Evolutionary conservation across 2,888 invertebrate species (phyloP).

Genomic region (Limnephilus auricula): DNA sequence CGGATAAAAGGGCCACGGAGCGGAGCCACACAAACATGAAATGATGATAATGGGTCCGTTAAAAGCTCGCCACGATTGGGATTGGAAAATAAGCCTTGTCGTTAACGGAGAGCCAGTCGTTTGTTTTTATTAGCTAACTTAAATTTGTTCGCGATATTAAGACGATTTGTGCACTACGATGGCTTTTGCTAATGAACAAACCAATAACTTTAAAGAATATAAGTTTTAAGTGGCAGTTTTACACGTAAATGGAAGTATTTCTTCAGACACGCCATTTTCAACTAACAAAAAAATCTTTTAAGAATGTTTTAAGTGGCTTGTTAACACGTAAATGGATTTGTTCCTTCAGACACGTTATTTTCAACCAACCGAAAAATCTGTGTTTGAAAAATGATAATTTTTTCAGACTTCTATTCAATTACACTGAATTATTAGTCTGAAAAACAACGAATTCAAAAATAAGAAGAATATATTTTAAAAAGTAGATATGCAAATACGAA

Average conservation of each 20-base stretch:
- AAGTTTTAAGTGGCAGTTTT: background rate
- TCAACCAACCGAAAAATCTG: no score
- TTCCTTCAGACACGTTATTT: no score
- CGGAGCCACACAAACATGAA: background rate
- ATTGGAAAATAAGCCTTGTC: background rate
- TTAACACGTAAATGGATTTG: no score
- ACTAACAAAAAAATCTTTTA: no score
- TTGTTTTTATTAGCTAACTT: background rate
- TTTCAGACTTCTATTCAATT: no score
- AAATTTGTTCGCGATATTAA: background rate
- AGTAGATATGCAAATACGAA: no score
- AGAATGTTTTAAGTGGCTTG: no score
- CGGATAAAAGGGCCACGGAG: background rate
- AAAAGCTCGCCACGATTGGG: background rate
- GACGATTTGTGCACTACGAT: background rate
- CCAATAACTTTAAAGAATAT: background rate
- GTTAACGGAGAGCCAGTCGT: background rate
- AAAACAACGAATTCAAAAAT: no score
- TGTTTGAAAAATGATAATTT: no score
- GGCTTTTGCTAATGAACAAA: background rate
- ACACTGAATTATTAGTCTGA: no score
- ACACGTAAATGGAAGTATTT: background rate
- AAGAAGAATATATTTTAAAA: no score
- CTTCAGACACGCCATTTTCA: no score
- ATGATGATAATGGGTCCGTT: background rate